Evolutionary conservation across 2,113 vertebrate genomes (phyloP).

Genomic region (Promerops cafer): DNA sequence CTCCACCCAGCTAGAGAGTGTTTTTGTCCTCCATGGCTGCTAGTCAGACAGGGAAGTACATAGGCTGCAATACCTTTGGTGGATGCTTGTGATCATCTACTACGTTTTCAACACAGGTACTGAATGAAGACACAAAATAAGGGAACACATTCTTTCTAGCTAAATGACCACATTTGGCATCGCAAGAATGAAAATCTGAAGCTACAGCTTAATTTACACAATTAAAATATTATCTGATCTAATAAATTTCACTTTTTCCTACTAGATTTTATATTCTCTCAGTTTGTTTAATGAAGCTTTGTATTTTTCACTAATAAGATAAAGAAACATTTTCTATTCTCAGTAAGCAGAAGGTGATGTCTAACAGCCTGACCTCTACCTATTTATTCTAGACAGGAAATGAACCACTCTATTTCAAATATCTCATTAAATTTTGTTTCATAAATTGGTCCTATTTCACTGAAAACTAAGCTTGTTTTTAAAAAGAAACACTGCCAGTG

Average conservation of each 20-base stretch:
- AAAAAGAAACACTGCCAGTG: background rate
- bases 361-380: background rate
- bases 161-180: background rate
- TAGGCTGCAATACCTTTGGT: background rate
- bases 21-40: background rate
- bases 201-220: background rate
- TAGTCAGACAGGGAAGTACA: background rate
- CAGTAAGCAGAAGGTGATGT: background rate
- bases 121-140: background rate
- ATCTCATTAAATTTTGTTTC: background rate
- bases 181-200: background rate
- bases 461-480: background rate
- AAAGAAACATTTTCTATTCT: background rate
- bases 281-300: background rate
- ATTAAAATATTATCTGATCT: background rate
- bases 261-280: background rate
- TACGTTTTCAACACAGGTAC: background rate
- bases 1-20: background rate
- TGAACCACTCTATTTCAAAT: background rate
- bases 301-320: background rate
- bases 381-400: background rate
- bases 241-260: background rate
- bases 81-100: background rate
- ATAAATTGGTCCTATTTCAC: background rate
- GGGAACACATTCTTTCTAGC: background rate